Base-by-base conservation (phyloP, 2,113 vertebrate genomes). In the Tricholaema leucomelas region DNA sequence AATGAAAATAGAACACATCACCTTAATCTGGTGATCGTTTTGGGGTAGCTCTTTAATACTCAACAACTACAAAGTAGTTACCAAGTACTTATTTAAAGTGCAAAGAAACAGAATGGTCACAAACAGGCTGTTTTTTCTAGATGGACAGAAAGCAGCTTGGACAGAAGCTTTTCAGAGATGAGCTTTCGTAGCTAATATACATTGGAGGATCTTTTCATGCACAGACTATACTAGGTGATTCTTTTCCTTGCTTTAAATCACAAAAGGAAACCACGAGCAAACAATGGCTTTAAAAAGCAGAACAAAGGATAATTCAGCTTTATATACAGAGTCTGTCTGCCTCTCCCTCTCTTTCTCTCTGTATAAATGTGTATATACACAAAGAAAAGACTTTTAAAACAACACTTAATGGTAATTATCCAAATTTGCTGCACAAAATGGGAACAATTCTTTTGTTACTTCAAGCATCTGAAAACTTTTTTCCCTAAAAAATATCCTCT, bases 251-350 rank as follows among this genome's bases (percentile, higher is more conserved):
- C 81, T 93, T 94, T 96, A 71, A 87, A 92, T 87, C 69, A 91
- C 85, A 92, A 95, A 94, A 92, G 85, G 85, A 91, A 95, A 89
- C 31, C 42, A 83, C 31, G 24, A 91, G 85, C 63, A 94, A 95
- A 85, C 75, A 74, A 72, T 9, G 19, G 52, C 64, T 93, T 94
- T 89, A 85, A 94, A 91, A 94, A 92, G 52, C 87, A 65, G 93
- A 92, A 96, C 91, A 93, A 93, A 93, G 89, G 91, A 83, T 69
- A 72, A 92, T 85, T 92, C 75, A 85, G 74, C 70, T 87, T 95
- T 71, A 81, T 66, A 40, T 33, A 89, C 10, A 79, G 33, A 76
- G 54, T 27, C 58, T 64, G 17, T 31, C 42, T 82, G 58, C 23
- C 17, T 87, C 52, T 80, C 42, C 12, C 52, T 21, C 44, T 33